These are phyloP conservation scores for Mystacornis crossleyi DNA, from an alignment of 2,113 vertebrate species.

Conservation along the genomic window DNA sequence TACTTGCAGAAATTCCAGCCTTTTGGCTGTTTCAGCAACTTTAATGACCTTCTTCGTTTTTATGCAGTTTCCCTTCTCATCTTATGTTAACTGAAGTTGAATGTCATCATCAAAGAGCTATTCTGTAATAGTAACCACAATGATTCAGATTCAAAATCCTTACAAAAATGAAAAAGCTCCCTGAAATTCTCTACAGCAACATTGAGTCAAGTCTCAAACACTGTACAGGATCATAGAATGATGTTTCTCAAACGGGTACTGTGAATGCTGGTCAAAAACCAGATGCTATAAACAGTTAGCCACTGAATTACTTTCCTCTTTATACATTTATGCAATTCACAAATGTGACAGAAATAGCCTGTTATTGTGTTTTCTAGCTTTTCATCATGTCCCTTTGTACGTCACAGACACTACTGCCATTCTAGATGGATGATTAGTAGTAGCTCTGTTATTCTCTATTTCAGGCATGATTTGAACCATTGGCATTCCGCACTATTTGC, in stretches of 20 bases:
- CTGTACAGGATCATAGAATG: neutral
- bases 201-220: neutral
- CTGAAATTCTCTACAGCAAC: neutral
- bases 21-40: conserved; percentile 22
- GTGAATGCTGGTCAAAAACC: neutral
- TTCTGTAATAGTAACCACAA: neutral
- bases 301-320: conserved; percentile 21
- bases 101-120: conserved; percentile 7
- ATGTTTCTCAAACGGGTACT: neutral
- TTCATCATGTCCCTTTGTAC: conserved; percentile 24
- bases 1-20: neutral
- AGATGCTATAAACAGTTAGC: conserved; percentile 20
- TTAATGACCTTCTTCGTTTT: neutral
- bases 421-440: neutral
- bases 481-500: neutral
- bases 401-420: conserved; percentile 30
- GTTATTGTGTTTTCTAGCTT: conserved; percentile 22
- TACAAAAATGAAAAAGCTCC: neutral
- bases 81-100: neutral
- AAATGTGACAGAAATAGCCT: conserved; percentile 41
- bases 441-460: neutral
- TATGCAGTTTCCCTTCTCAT: neutral
- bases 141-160: neutral
- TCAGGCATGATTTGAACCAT: neutral
- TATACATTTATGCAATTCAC: conserved; percentile 1